These are phyloP conservation scores for Dipodomys merriami DNA, from an alignment of 2,113 vertebrate species.

Conservation along the genomic window DNA sequence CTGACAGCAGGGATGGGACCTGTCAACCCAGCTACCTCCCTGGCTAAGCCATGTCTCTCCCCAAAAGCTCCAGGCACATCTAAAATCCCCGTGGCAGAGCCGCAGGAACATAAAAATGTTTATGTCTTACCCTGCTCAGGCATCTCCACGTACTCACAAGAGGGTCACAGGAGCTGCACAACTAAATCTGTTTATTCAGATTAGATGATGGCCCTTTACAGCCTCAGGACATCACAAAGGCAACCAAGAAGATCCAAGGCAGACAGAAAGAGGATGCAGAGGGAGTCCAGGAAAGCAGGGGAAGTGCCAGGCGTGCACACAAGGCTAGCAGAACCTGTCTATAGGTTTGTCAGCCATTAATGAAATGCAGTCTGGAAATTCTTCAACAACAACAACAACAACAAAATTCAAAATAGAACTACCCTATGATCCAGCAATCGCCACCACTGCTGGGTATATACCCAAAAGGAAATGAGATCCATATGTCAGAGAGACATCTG, in stretches of 20 bases:
- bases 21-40: no score
- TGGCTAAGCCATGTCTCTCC: neutral
- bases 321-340: neutral
- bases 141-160: neutral
- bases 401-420: neutral
- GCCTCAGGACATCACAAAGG: neutral
- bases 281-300: neutral
- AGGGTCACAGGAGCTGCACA: neutral
- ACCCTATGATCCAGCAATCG: neutral
- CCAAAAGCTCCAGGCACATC: neutral
- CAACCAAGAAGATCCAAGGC: neutral
- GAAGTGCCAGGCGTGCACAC: neutral
- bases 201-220: neutral
- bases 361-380: neutral
- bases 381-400: neutral
- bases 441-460: neutral
- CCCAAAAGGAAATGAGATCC: neutral
- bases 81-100: neutral
- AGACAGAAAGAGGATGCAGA: neutral
- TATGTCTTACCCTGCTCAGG: neutral
- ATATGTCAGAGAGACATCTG: no score
- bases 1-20: neutral
- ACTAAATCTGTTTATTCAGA: neutral
- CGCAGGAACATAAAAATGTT: neutral
- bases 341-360: neutral